Base-by-base conservation (phyloP, 2,888 invertebrate genomes). In the Azorinus chamasolen region DNA sequence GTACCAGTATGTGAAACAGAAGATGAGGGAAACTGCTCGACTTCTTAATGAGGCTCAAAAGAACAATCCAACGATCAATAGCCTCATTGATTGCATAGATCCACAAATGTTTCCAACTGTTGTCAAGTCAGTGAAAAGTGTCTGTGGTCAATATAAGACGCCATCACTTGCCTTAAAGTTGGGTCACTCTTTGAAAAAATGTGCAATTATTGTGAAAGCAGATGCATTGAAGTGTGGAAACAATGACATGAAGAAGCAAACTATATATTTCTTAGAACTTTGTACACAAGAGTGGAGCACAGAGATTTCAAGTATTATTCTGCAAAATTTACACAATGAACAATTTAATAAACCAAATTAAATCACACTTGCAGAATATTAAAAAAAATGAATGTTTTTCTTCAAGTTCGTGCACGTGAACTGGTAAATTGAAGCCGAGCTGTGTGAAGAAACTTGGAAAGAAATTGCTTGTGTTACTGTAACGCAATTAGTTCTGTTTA, bases 401-500 rank as follows among this genome's bases (percentile, higher is more conserved):
- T 20, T 70, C 24, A 57, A 63, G 50, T 2, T 12, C 32, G 1
- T 2, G 22, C 61, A 8, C 41, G n/a, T 2, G 54, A 69, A 16
- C 20, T 41, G 18, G 41, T 58, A 24, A 22, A 57, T 25, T 24
- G 20, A 45, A 27, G 27, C 20, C 1, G 27, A 48, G 18, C 25
- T 43, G 32, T 39, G 48, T 10, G 57, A 58, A 58, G 37, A 48
- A 63, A 55, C 46, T 55, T 16, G 55, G 1, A 18, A n/a, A n/a
- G n/a, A n/a, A n/a, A n/a, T n/a, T n/a, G n/a, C n/a, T 32, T 27
- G 39, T 45, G 55, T 61, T 16, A 55, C 54, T 1, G 48, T 70
- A 24, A 63, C 70, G 2, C 51, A 71, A 32, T n/a, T 53, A 51
- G 71, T 64, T 27, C 64, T 71, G 5, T 61, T 73, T 48, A 73